Base-by-base conservation (phyloP, 2,888 invertebrate genomes). In the Serripes groenlandicus region DNA sequence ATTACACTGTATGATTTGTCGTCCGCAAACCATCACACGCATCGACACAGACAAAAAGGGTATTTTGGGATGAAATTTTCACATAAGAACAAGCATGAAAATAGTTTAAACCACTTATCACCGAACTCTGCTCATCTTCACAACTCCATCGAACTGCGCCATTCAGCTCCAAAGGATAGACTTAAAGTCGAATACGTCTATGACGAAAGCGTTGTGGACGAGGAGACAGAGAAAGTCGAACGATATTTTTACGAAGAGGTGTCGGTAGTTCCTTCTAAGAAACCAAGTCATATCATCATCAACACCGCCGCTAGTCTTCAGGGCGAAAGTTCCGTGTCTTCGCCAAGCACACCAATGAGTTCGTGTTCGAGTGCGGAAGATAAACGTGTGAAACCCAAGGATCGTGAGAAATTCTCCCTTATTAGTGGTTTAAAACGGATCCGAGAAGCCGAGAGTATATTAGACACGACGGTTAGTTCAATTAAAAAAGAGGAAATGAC, bases 141-240 rank as follows among this genome's bases (percentile, higher is more conserved):
- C 26, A 72, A 62, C 52, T 52, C 70, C 4, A 66, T 35, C 2
- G 32, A 42, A n/a, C 64, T 75, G 21, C n/a, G 35, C 11, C 62
- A 54, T 21, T 23, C 68, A n/a, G 54, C 34, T 23, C 66, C 68
- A 26, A 49, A 35, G 21, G 56, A 79, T 21, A 77, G 74, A 54
- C 84, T 83, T 64, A 90, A 90, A 56, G 90, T 93, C 11, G 93
- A 93, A 81, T 93, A 93, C 58, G 88, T 92, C n/a, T 94, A 94
- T 69, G 94, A 94, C 76, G 93, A 93, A 83, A 90, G 89, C 62
- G 93, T 93, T 3, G 77, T 93, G 18, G 93, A 94, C 70, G 90
- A 91, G 5, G 91, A 91, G 74, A 93, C 93, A 1, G 93, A 94
- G 81, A 90, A 92, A 69, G 87, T 93, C 4, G 92, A 93, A 69